Evolutionary conservation across 2,797 vertebrate genomes (phyloP), one percentile per base, ranked within the genome.

Genomic region (Lacerta viridis): DNA sequence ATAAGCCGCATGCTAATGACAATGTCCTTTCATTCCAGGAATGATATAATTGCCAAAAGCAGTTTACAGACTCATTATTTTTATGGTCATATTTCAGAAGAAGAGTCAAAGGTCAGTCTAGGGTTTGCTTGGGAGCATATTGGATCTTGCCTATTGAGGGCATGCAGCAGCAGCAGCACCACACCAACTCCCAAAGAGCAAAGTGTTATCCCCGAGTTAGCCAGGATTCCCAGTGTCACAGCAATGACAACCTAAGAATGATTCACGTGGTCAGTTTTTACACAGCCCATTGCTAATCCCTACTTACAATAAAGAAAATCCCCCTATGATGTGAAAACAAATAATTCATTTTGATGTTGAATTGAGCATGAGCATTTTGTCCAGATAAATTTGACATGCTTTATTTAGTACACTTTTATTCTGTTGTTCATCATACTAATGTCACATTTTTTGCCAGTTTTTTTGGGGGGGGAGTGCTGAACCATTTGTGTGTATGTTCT

Each of bases 1-100:
- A 97, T 97, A 98, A 97, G 97, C 96, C 89, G 95, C 97, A 96
- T 96, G 96, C 96, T 98, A 98, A 98, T 97, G 97, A 98, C 97
- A 98, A 96, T 90, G 95, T 97, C 97, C 97, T 98, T 97, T 98
- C 98, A 97, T 96, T 97, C 96, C 96, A 94, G 91, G 95, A 95
- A 96, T 88, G 84, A 96, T 96, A 97, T 98, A 98, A 98, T 98
- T 98, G 98, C 97, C 96, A 96, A 93, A 97, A 95, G 95, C 95
- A 96, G 97, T 97, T 98, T 97, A 98, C 96, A 97, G 96, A 97
- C 96, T 96, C 96, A 95, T 97, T 96, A 95, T 96, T 98, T 97
- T 98, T 95, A 97, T 96, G 96, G 97, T 96, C 93, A 94, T 96
- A 95, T 96, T 97, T 96, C 95, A 96, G 96, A 95, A 94, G 91